These are phyloP conservation scores for Eonycteris spelaea DNA, from an alignment of 2,113 vertebrate genomes.

Conservation along the genomic window DNA sequence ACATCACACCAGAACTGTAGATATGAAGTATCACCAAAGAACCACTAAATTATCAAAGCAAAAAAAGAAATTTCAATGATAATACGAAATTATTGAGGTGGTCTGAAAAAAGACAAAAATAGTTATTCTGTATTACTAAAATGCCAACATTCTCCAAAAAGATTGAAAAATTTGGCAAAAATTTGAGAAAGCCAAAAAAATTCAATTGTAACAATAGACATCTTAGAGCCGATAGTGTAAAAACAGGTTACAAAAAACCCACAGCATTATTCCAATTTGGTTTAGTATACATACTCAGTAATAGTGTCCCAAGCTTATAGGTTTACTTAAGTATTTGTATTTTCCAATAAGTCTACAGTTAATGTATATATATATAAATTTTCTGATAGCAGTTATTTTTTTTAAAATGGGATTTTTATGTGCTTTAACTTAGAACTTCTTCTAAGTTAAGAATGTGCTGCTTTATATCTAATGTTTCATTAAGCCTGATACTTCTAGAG, in stretches of 20 bases:
- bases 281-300: not conserved
- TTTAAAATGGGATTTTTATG: not conserved
- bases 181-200: slow-evolving; percentile 29
- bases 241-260: not conserved
- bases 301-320: not conserved
- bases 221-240: not conserved
- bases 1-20: not conserved
- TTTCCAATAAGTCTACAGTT: not conserved
- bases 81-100: not conserved
- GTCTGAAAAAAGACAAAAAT: not conserved
- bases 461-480: not conserved
- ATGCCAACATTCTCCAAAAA: not conserved
- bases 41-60: not conserved
- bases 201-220: not conserved
- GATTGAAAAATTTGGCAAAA: not conserved
- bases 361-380: not conserved
- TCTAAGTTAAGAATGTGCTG: not conserved
- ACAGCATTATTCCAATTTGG: not conserved
- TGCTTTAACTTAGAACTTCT: not conserved
- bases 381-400: not conserved
- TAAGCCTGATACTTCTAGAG: not conserved
- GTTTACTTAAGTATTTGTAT: not conserved
- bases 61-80: not conserved
- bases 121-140: not conserved
- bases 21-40: not conserved